Percentiles rank a stretch among this genome's conserved stretches.
Evolutionary conservation across 2,888 invertebrate genomes (phyloP).

Genomic region (Odontothrips loti): DNA sequence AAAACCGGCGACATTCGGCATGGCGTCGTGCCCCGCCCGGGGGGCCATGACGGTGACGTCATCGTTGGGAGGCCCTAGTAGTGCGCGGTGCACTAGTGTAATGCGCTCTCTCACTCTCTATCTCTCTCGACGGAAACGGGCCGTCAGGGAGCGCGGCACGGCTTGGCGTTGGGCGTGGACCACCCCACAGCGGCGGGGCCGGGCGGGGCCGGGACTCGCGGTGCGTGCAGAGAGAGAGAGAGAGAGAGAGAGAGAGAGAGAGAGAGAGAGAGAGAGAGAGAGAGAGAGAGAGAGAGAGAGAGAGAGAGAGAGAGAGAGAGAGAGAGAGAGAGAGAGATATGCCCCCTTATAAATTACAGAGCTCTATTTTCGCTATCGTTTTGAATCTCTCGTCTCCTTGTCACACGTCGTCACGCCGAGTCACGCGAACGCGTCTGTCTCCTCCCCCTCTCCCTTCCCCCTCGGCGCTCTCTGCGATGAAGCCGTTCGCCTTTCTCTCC

Average conservation of each 20-base stretch:
- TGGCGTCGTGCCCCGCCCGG: no score
- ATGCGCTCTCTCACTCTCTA: not conserved
- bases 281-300: not conserved
- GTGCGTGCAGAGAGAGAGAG: not conserved
- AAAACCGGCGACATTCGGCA: no score
- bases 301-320: not conserved
- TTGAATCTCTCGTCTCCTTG: constrained; percentile 23
- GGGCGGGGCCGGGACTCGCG: not conserved
- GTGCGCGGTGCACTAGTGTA: no score
- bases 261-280: not conserved
- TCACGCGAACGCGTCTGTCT: not conserved
- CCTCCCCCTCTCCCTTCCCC: not conserved
- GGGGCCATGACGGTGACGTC: no score
- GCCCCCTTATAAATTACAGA: constrained; percentile 1
- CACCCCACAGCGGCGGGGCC: not conserved
- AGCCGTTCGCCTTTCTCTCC: not conserved
- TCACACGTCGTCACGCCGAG: not conserved
- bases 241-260: not conserved
- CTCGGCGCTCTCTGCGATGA: not conserved
- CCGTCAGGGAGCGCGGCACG: not conserved
- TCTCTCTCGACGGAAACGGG: not conserved
- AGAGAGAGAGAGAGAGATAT: not conserved
- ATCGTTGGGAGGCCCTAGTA: not conserved
- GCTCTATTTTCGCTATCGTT: constrained; percentile 24
- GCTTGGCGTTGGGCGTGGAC: not conserved